A percentile compares a stretch with the other conserved stretches of the same genome.
Conservation (phyloP, 2,888 invertebrate genomes). For the Cylloceria caligata region DNA sequence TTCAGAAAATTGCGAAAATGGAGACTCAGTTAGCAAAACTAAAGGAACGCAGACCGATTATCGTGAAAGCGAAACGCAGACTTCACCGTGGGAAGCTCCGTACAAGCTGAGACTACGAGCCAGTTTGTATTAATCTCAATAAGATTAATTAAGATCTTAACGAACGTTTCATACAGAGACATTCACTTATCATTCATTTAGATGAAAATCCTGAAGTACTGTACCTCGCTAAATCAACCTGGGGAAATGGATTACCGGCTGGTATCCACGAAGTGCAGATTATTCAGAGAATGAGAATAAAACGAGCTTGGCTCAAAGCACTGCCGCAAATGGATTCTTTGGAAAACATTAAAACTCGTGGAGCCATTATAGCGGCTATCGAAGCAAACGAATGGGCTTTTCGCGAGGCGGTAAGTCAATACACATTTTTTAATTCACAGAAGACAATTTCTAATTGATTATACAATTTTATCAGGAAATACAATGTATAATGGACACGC, state of each 20-base stretch:
- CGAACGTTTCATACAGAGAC: constrained; percentile 10
- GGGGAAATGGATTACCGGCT: constrained; percentile 89
- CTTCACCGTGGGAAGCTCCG: constrained; percentile 91
- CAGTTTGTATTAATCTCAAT: constrained; percentile 9
- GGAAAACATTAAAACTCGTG: constrained; percentile 87
- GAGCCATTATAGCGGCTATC: constrained; percentile 90
- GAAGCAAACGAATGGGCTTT: constrained; percentile 94
- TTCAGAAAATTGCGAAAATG: constrained; percentile 77
- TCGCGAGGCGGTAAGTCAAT: constrained; percentile 88
- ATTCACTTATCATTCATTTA: constrained; percentile 43
- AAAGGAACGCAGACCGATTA: constrained; percentile 89
- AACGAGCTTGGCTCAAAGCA: constrained; percentile 87
- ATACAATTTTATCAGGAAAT: constrained; percentile 86
- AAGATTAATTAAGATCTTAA: not conserved
- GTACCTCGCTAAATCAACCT: constrained; percentile 87
- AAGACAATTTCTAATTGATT: constrained; percentile 11
- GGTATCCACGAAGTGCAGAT: constrained; percentile 88
- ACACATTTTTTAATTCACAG: constrained; percentile 1
- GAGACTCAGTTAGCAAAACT: constrained; percentile 77
- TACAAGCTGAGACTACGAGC: constrained; percentile 84
- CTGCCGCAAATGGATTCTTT: constrained; percentile 86
- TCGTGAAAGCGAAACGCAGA: constrained; percentile 92
- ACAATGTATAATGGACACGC: constrained; percentile 89
- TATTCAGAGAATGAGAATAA: constrained; percentile 89
- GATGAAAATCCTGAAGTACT: constrained; percentile 88